Evolutionary conservation across 2,797 vertebrate genomes (phyloP).

Genomic region (Ciconia nigra): DNA sequence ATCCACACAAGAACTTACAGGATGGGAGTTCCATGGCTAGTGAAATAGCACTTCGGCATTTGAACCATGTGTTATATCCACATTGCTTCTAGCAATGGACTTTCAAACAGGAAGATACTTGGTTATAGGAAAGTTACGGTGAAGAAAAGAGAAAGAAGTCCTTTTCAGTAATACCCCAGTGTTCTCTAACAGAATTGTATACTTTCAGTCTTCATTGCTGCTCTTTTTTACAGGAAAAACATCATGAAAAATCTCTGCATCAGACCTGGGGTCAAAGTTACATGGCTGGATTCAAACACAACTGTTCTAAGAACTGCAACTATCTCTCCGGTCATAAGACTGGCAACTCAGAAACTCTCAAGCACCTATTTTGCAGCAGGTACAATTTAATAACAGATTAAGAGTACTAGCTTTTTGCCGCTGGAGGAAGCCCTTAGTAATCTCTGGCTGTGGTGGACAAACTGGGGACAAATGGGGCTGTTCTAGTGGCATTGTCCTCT

Average conservation of each 20-base stretch:
- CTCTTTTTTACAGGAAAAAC: not conserved
- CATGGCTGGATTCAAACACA: not conserved
- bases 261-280: not conserved
- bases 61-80: not conserved
- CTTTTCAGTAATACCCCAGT: too few relatives aligned
- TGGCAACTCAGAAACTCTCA: not conserved
- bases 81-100: not conserved
- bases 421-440: not conserved
- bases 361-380: not conserved
- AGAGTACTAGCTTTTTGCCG: not conserved
- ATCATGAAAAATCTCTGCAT: not conserved
- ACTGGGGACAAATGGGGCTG: not conserved
- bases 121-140: not conserved
- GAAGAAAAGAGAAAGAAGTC: not conserved
- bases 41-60: fast-evolving
- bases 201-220: not conserved
- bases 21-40: too few relatives aligned
- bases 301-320: not conserved
- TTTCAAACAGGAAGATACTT: not conserved
- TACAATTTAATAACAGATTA: fast-evolving
- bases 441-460: not conserved
- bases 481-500: fast-evolving
- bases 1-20: not conserved
- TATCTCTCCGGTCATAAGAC: fast-evolving
- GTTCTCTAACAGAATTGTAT: not conserved